A percentile compares a stretch with the other conserved stretches of the same genome.
Conservation (phyloP, 2,113 vertebrate genomes). For the Lichenostomus cassidix region DNA sequence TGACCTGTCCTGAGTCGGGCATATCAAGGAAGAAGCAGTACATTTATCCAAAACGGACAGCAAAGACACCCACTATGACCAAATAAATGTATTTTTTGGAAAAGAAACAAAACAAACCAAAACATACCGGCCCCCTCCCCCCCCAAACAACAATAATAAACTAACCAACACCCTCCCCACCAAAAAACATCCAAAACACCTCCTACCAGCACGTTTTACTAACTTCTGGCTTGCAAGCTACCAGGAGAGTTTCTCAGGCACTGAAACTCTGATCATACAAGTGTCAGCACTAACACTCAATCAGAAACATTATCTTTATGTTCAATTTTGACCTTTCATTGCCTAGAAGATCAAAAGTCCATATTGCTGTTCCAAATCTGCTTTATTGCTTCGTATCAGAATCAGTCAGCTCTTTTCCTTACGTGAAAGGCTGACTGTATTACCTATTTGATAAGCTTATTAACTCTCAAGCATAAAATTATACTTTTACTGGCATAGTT, state of each 20-base stretch:
- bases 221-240: not conserved
- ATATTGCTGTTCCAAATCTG: not conserved
- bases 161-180: fast-evolving
- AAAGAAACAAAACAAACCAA: not conserved
- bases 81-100: not conserved
- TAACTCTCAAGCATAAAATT: not conserved
- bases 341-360: not conserved
- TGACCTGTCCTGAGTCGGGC: not conserved
- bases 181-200: not conserved
- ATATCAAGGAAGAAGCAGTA: not conserved
- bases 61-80: not conserved
- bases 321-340: not conserved
- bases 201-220: not conserved
- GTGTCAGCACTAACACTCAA: not conserved
- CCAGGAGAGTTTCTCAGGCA: not conserved
- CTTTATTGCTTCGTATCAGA: not conserved
- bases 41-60: not conserved
- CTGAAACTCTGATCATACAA: fast-evolving
- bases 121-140: not conserved
- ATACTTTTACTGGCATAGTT: not conserved
- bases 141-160: not conserved
- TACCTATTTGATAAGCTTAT: not conserved
- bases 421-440: not conserved
- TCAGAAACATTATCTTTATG: not conserved
- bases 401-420: not conserved